A percentile compares a stretch with the other conserved stretches of the same genome.
Conservation (phyloP, 92 coral and sea anemone genomes). For the Paragorgia papillata region DNA sequence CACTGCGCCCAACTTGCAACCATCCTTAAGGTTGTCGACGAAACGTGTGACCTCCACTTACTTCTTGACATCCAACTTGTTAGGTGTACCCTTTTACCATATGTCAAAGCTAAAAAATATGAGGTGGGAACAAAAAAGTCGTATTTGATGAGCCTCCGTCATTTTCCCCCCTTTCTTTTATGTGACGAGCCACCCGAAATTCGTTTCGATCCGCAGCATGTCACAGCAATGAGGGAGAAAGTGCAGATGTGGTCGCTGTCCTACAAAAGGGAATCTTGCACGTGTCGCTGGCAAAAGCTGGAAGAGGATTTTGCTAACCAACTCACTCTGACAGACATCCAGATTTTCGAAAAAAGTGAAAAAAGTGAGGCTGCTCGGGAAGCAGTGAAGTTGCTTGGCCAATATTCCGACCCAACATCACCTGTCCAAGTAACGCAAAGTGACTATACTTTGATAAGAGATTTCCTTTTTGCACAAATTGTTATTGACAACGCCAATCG, state of each 20-base stretch:
- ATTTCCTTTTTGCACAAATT: constrained; percentile 60
- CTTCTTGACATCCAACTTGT: constrained; percentile 56
- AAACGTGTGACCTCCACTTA: constrained; percentile 20
- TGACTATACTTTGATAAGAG: constrained; percentile 60
- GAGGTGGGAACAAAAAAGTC: constrained; percentile 65
- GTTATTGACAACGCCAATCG: constrained; percentile 62
- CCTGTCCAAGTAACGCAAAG: constrained; percentile 47
- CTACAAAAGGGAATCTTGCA: constrained; percentile 40
- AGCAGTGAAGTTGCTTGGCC: constrained; percentile 49
- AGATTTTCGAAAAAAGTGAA: constrained; percentile 46
- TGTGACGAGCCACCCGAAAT: constrained; percentile 61
- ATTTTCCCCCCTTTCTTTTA: constrained; percentile 55
- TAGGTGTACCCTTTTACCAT: constrained; percentile 54
- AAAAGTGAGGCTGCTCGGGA: constrained; percentile 54
- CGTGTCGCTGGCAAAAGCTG: constrained; percentile 58
- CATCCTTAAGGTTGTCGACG: constrained; percentile 29
- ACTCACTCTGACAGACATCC: constrained; percentile 42
- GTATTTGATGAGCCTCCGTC: constrained; percentile 68
- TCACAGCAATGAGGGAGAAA: constrained; percentile 51
- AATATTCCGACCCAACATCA: constrained; percentile 31
- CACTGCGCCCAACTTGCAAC: constrained; percentile 52
- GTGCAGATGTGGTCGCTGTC: constrained; percentile 47
- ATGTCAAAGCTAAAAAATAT: constrained; percentile 43
- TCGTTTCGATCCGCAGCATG: constrained; percentile 36
- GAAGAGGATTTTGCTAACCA: constrained; percentile 37